A percentile compares a stretch with the other conserved stretches of the same genome.
Conservation (phyloP, 2,797 vertebrate genomes). For the Pseudomugil tenellus region DNA sequence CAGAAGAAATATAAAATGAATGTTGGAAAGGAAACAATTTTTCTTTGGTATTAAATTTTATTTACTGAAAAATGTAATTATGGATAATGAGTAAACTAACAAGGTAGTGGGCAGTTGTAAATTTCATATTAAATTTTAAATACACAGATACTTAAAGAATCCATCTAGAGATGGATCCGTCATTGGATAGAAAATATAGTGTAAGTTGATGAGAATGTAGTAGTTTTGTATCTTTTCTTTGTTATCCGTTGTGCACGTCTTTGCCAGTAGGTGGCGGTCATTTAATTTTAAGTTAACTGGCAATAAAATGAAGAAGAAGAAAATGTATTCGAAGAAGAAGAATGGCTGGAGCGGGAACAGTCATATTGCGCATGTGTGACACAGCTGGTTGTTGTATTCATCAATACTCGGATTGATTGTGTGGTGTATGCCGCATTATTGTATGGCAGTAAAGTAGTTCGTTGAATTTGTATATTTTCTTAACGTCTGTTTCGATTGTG, state of each 20-base stretch:
- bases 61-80: not conserved
- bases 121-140: not conserved
- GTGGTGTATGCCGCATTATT: not conserved
- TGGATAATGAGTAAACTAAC: not conserved
- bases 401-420: not conserved
- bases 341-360: not conserved
- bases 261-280: not conserved
- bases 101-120: not conserved
- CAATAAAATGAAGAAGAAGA: slow-evolving; percentile 34
- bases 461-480: not conserved
- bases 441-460: not conserved
- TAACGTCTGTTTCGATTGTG: not conserved
- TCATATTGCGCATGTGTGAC: slow-evolving; percentile 17
- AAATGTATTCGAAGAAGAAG: slow-evolving; percentile 37
- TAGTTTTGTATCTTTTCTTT: not conserved
- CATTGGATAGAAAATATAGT: too few species aligned
- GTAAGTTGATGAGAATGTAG: too few species aligned
- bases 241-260: not conserved
- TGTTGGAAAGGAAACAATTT: not conserved
- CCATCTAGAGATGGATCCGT: too few species aligned
- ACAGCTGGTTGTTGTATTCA: not conserved
- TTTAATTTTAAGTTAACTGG: not conserved
- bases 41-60: not conserved
- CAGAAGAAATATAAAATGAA: not conserved
- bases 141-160: too few species aligned